Conservation (phyloP, 2,113 vertebrate species). For the Nesogale talazaci region DNA sequence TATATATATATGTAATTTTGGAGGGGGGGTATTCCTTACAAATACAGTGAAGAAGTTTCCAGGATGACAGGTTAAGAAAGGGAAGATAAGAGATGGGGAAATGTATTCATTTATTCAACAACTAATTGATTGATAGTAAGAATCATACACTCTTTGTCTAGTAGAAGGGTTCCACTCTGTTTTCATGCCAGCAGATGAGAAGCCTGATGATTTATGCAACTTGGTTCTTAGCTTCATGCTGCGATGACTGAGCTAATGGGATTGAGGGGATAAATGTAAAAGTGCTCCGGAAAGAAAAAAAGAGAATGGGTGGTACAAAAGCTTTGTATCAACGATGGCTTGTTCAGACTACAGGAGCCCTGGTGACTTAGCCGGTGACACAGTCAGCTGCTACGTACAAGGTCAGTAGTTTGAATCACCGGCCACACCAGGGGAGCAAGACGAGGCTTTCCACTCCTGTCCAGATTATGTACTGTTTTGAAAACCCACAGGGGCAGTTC, state of each 20-base stretch:
- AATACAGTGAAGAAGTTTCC: slow-evolving; percentile 45
- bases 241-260: slow-evolving; percentile 5
- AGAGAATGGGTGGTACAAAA: slow-evolving; percentile 14
- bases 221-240: background rate
- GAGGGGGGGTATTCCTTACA: no score
- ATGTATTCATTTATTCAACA: slow-evolving; percentile 28
- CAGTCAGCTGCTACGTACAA: no score
- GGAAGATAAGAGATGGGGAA: slow-evolving; percentile 20
- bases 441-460: no score
- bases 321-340: background rate
- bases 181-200: slow-evolving; percentile 1
- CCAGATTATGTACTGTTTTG: no score
- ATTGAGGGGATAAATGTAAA: background rate
- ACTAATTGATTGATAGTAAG: background rate
- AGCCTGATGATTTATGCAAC: background rate
- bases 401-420: no score
- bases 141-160: background rate
- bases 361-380: no score
- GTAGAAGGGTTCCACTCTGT: background rate
- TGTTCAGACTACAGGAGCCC: background rate
- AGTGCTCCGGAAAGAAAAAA: background rate
- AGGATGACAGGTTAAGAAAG: slow-evolving; percentile 21
- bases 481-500: no score
- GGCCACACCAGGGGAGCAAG: no score
- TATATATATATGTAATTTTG: no score